Evolutionary conservation across 2,797 vertebrate genomes (phyloP), one percentile per base, ranked within the genome.

Genomic region (Manis crassicaudata): DNA sequence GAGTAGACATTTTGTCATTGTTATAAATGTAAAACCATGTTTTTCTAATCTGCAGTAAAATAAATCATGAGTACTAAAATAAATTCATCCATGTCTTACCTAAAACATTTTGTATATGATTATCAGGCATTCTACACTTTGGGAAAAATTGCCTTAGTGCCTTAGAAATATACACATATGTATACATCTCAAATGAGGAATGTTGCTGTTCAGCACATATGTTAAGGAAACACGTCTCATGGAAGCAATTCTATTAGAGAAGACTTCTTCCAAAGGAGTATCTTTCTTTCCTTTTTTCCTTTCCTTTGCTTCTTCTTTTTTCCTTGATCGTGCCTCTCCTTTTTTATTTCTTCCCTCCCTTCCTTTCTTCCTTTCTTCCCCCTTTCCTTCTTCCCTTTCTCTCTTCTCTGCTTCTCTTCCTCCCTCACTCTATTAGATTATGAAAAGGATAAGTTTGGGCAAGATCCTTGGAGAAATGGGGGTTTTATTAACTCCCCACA

Each of bases 41-140:
- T 83, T 92, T 73, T 70, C 63, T 83, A 65, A 85, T 82, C 14
- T 85, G 25, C n/a, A 9, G 86, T 82, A 92, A 62, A 88, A 76
- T 83, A 92, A 60, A 63, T 79, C 18, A 54, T 52, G n/a, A 90
- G 3, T 40, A 67, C 27, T 25, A 27, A 84, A 88, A 88, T 68
- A 81, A 86, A 77, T 68, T 43, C 25, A 68, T 73, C 12, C 5
- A 0, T 6, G 10, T 85, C 63, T 70, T 52, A 91, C 63, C 58
- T 85, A 92, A 90, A 94, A 56, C 37, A 83, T 62, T 65, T 43
- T 52, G 0, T 29, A 3, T 37, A 27, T 17, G 18, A 21, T 37
- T 83, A 23, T 58, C 0, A 2, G 37, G 13, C 29, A 32, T 81
- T 54, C 37, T 25, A 21, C 18, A 60, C 84, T 90, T 92, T 21